phyloP scores from a whole-genome alignment of 2,113 vertebrate genomes.

The Dromaius novaehollandiae region DNA sequence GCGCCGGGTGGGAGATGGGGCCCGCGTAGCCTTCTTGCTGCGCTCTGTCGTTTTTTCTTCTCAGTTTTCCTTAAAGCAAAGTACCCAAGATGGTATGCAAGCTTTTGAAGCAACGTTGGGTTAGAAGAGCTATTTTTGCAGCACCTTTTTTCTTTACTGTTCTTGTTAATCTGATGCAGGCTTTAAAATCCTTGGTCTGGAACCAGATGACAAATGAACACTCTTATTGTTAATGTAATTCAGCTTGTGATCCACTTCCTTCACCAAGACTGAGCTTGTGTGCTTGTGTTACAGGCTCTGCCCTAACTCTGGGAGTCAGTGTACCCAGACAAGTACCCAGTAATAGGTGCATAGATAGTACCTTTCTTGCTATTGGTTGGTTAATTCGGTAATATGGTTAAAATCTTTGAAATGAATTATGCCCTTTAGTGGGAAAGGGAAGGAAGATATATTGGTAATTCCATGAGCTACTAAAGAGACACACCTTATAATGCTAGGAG shows the following conservation, averaged over 20 bases:
- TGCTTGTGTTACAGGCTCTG: neutral
- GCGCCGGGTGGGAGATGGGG: accelerated
- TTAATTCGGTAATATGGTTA: neutral
- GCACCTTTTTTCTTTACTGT: accelerated
- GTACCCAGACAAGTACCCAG: no score
- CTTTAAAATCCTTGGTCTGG: neutral
- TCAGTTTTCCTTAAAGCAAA: accelerated
- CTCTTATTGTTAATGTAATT: accelerated
- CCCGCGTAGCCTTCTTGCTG: no score
- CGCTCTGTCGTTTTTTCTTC: accelerated
- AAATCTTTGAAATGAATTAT: accelerated
- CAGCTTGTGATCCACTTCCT: no score
- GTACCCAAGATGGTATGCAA: accelerated
- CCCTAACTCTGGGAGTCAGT: no score
- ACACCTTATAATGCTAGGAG: accelerated
- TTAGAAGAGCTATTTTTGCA: accelerated
- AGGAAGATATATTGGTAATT: neutral
- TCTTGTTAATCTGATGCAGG: accelerated
- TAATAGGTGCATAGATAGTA: accelerated
- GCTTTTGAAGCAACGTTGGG: accelerated
- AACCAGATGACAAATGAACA: accelerated
- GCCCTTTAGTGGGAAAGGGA: neutral
- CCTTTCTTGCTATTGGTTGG: accelerated
- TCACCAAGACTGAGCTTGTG: accelerated
- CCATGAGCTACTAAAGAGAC: accelerated